Conservation (phyloP, 2,888 invertebrate species). For the Colletes collaris region DNA sequence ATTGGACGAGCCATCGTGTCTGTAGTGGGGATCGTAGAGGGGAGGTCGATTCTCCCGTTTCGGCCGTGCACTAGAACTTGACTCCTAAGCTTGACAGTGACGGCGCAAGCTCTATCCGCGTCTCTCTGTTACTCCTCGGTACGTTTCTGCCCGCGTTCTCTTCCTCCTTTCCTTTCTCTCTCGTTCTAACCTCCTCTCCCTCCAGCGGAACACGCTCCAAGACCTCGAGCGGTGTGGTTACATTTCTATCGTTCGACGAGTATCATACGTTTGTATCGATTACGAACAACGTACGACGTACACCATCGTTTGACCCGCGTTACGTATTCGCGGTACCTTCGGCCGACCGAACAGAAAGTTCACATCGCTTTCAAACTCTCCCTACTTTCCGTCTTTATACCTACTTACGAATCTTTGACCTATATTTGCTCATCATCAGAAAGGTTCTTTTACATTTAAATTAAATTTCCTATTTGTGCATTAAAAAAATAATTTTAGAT, state of each 20-base stretch:
- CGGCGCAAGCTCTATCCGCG: constrained; percentile 60
- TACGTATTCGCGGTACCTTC: constrained; percentile 4
- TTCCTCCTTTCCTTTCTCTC: constrained; percentile 9
- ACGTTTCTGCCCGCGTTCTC: constrained; percentile 9
- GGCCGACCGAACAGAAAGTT: constrained; percentile 26
- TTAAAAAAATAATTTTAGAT: no score
- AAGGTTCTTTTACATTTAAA: no score
- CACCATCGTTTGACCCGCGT: neutral
- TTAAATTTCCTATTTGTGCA: no score
- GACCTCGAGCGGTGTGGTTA: constrained; percentile 54
- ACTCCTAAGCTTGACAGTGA: constrained; percentile 69
- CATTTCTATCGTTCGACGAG: constrained; percentile 46
- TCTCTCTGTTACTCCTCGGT: constrained; percentile 24
- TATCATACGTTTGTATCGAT: constrained; percentile 49
- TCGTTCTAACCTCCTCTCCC: constrained; percentile 19
- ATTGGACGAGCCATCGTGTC: constrained; percentile 25
- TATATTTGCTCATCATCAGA: constrained; percentile 11
- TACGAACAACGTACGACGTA: constrained; percentile 4
- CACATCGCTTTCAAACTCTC: neutral
- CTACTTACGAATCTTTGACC: constrained; percentile 10
- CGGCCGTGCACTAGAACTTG: constrained; percentile 77
- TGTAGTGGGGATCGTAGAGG: constrained; percentile 28
- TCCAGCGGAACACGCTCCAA: constrained; percentile 32
- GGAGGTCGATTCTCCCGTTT: constrained; percentile 69
- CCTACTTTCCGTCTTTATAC: neutral